phyloP scores from a whole-genome alignment of 2,797 vertebrate species.

The Coracias cyanogaster region DNA sequence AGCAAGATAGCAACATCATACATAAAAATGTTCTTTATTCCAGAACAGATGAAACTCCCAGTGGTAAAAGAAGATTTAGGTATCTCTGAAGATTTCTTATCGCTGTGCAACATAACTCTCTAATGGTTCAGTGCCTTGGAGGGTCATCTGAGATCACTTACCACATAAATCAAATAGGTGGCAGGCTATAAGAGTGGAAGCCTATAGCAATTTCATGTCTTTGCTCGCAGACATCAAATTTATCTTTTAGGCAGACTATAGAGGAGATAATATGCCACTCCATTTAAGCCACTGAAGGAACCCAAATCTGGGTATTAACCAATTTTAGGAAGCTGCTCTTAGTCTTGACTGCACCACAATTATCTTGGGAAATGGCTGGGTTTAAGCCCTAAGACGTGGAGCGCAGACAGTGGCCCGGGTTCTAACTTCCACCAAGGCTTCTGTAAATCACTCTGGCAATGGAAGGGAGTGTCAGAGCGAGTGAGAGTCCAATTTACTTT shows the following conservation, averaged over 20 bases:
- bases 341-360: slow-evolving; percentile 38
- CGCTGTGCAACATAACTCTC: slow-evolving; percentile 70
- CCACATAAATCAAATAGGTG: slow-evolving; percentile 76
- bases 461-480: not conserved
- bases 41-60: slow-evolving; percentile 65
- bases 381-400: slow-evolving; percentile 31
- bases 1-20: slow-evolving; percentile 73
- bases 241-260: slow-evolving; percentile 66
- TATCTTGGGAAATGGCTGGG: slow-evolving; percentile 30
- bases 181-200: slow-evolving; percentile 62
- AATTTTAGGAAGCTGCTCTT: slow-evolving; percentile 36
- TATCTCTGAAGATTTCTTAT: slow-evolving; percentile 79
- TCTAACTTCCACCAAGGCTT: slow-evolving; percentile 11
- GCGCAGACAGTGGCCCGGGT: not conserved
- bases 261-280: slow-evolving; percentile 60
- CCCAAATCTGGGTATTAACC: slow-evolving; percentile 54
- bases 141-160: slow-evolving; percentile 74
- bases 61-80: slow-evolving; percentile 74
- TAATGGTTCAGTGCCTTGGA: slow-evolving; percentile 75
- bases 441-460: slow-evolving; percentile 27
- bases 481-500: slow-evolving; percentile 32
- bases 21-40: slow-evolving; percentile 70
- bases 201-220: slow-evolving; percentile 68
- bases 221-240: slow-evolving; percentile 67
- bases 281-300: slow-evolving; percentile 55